A percentile compares a stretch with the other conserved stretches of the same genome.
Evolutionary conservation across 2,113 vertebrate species (phyloP).

Genomic region (Cephalopholis sonnerati): DNA sequence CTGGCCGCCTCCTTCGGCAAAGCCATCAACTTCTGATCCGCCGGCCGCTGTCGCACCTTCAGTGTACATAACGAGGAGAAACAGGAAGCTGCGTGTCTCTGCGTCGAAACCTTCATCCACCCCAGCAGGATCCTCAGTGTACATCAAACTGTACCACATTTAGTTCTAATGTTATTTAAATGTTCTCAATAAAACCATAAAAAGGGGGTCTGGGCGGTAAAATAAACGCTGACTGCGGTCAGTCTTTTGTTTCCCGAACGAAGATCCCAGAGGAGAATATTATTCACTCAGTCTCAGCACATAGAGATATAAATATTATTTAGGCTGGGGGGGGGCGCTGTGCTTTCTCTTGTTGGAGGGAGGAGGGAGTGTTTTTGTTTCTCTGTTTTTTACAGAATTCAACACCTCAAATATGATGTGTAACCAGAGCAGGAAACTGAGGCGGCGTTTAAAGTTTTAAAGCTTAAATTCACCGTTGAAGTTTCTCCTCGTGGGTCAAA

Average conservation of each 20-base stretch:
- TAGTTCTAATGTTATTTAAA: constrained; percentile 75
- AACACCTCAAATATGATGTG: background rate
- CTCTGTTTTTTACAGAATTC: constrained; percentile 28
- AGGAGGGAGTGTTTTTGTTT: background rate
- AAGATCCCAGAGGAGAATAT: background rate
- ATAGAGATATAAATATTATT: constrained; percentile 13
- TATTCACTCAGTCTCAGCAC: background rate
- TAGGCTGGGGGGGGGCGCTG: background rate
- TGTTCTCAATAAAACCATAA: constrained; percentile 60
- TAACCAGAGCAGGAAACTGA: constrained; percentile 18
- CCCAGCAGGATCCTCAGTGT: constrained; percentile 11
- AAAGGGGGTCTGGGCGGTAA: constrained; percentile 27
- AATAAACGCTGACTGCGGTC: constrained; percentile 47
- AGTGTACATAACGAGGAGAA: constrained; percentile 63
- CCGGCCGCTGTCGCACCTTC: constrained; percentile 48
- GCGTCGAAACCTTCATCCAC: background rate
- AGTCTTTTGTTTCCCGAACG: constrained; percentile 48
- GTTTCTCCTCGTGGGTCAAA: background rate
- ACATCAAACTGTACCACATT: constrained; percentile 32
- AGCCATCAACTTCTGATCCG: constrained; percentile 95
- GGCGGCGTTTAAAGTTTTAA: background rate
- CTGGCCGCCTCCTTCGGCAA: constrained; percentile 97
- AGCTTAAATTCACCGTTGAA: background rate
- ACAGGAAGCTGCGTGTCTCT: constrained; percentile 16
- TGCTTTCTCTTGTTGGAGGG: background rate